Evolutionary conservation across 2,797 vertebrate genomes (phyloP).

Genomic region (Acanthurus lineatus): DNA sequence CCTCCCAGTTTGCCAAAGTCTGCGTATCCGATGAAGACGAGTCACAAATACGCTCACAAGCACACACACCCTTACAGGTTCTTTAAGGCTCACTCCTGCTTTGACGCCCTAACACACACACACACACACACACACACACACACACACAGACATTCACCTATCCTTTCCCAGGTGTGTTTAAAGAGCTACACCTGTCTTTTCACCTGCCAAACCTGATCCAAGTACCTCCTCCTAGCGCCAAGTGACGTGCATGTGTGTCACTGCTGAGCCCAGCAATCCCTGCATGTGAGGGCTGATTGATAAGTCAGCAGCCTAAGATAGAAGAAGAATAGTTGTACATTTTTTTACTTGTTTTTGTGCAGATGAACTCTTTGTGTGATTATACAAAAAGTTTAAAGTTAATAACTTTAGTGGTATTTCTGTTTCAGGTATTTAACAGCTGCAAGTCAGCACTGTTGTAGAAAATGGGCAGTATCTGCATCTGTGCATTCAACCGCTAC

Average conservation of each 20-base stretch:
- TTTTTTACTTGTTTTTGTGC: too few species aligned
- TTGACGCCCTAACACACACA: conserved; percentile 44
- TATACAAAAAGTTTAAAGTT: too few species aligned
- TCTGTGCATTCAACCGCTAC: too few species aligned
- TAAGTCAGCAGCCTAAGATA: too few species aligned
- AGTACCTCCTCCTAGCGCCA: conserved; percentile 54
- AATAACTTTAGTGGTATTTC: too few species aligned
- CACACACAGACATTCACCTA: conserved; percentile 53
- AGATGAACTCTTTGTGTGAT: too few species aligned
- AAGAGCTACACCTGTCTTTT: conserved; percentile 72
- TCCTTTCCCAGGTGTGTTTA: conserved; percentile 70
- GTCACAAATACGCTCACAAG: conserved; percentile 55
- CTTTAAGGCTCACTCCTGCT: conserved; percentile 50
- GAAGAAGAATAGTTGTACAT: too few species aligned
- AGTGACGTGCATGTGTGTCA: conserved; percentile 53
- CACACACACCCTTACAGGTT: conserved; percentile 53
- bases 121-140: conserved; percentile 52
- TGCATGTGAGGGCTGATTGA: background rate
- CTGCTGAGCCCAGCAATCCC: conserved; percentile 28
- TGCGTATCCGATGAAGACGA: conserved; percentile 24
- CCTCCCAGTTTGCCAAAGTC: conserved; percentile 49
- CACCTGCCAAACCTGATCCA: conserved; percentile 85
- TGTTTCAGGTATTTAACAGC: too few species aligned
- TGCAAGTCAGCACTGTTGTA: too few species aligned
- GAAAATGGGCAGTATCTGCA: too few species aligned